Conservation (phyloP, 92 coral and sea anemone genomes). For the Parazoanthus darwini region DNA sequence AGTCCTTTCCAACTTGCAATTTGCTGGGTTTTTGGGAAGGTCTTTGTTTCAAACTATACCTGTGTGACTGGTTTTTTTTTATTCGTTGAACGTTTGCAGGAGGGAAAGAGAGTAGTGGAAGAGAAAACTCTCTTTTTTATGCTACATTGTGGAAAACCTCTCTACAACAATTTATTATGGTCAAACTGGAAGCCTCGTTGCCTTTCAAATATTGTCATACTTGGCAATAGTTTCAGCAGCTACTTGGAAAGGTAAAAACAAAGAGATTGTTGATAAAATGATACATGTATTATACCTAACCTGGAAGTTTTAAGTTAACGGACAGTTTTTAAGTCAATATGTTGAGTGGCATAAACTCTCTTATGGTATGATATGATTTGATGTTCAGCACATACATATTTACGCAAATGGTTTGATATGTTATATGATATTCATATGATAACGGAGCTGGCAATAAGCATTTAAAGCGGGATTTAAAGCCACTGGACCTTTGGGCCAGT, state of each 20-base stretch:
- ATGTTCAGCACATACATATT: too few species aligned
- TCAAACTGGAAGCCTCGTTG: conserved; percentile 83
- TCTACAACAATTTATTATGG: conserved; percentile 94
- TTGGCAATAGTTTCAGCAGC: conserved; percentile 90
- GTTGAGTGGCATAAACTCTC: too few species aligned
- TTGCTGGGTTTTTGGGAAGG: too few species aligned
- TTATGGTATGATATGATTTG: too few species aligned
- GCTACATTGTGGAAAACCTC: conserved; percentile 96
- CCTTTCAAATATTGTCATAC: conserved; percentile 71
- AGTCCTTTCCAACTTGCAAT: background rate
- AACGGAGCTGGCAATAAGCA: too few species aligned
- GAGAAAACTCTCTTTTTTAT: conserved; percentile 72
- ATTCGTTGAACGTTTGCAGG: conserved; percentile 46
- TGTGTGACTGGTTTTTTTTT: too few species aligned
- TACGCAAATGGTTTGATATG: too few species aligned
- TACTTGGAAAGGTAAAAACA: conserved; percentile 73
- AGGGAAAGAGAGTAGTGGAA: conserved; percentile 80
- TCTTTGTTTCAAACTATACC: background rate
- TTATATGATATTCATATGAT: too few species aligned
- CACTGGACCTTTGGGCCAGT: too few species aligned
- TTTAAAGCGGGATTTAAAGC: too few species aligned
- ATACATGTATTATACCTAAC: background rate
- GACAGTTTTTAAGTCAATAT: too few species aligned
- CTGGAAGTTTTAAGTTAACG: too few species aligned
- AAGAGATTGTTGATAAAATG: background rate